phyloP scores from a whole-genome alignment of 2,797 vertebrate species.

The Vespertilio murinus region DNA sequence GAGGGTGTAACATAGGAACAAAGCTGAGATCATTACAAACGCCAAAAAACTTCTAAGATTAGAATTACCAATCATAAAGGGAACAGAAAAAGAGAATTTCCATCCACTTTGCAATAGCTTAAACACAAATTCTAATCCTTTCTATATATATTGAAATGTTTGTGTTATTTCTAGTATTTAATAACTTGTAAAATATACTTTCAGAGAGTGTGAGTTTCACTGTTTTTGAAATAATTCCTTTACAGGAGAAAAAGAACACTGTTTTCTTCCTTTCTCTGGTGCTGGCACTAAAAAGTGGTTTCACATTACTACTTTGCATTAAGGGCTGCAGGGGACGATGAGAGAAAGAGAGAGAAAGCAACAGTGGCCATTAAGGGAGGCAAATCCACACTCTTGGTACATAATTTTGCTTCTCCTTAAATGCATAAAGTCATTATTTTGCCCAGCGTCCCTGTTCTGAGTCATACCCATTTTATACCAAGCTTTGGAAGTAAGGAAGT shows the following conservation, averaged over 20 bases:
- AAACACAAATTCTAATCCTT: neutral
- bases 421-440: neutral
- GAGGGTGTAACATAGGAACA: neutral
- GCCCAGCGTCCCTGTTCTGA: neutral
- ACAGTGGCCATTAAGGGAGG: neutral
- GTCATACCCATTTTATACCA: neutral
- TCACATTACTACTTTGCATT: neutral
- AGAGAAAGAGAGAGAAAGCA: neutral
- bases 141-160: neutral
- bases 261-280: neutral
- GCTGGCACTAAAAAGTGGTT: neutral
- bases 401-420: neutral
- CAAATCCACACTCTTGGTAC: neutral
- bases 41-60: neutral
- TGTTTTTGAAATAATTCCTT: constrained; percentile 16
- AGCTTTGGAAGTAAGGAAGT: neutral
- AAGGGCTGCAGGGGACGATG: neutral
- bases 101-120: neutral
- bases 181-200: neutral
- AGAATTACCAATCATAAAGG: neutral
- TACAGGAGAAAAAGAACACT: neutral
- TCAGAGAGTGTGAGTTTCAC: neutral
- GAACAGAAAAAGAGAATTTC: neutral
- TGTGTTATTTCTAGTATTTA: neutral
- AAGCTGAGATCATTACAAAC: neutral